Base-by-base conservation (phyloP, 2,797 vertebrate genomes). In the Melanotaenia trifasciata region DNA sequence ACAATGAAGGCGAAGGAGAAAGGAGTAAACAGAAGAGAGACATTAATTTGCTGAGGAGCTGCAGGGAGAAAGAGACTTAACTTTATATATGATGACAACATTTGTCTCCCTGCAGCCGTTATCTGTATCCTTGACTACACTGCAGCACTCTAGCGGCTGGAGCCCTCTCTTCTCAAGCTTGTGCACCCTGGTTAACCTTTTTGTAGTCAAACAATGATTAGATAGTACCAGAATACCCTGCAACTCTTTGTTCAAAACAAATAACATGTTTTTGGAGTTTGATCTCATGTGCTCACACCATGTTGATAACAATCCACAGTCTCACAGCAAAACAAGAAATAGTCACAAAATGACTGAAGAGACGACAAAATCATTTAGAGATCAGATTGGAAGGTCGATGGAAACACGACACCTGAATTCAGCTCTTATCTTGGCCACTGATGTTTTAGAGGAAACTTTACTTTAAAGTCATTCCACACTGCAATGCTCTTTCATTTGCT, bases 41-140 rank as follows among this genome's bases (percentile, higher is more conserved):
- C 63, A 13, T 74, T 75, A 80, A 81, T 64, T 70, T 64, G 78
- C 64, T 63, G 36, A 78, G 83, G 68, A 71, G 50, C 62, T 67
- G 64, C 22, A 35, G 64, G 58, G 51, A 45, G 74, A 36, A 51
- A 40, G 64, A 24, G 65, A 53, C 54, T 53, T 35, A 22, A 74
- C 4, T 12, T 67, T 83, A 50, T 51, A 75, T 65, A 77, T 77
- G 75, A 85, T 65, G 78, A 67, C 64, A 72, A 62, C 69, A 75
- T 83, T 63, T 74, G 86, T 73, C 61, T 76, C 74, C 72, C 63
- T 71, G 59, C 62, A 75, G 64, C 64, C 75, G 72, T 79, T 83
- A 76, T 89, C 67, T 64, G 72, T 86, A 51, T 63, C 77, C 81
- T 75, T 84, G 67, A 67, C 83, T n/a, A 84, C 83, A 28, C 70